Percentiles rank a stretch among this genome's conserved stretches.
phyloP scores from a whole-genome alignment of 2,113 vertebrate species.

The Ceuthmochares aereus region DNA sequence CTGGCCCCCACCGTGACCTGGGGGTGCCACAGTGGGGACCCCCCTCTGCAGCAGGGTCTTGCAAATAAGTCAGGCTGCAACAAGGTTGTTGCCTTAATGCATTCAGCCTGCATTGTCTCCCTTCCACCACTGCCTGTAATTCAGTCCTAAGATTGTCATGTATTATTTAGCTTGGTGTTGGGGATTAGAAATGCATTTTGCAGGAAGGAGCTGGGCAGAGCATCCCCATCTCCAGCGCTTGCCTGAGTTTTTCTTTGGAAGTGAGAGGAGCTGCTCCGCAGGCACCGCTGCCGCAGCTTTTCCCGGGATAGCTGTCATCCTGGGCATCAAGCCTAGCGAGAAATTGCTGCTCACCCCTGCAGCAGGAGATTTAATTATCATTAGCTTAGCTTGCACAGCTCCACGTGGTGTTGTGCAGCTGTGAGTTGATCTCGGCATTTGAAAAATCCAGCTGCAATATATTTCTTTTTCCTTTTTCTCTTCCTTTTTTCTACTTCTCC shows the following conservation, averaged over 20 bases:
- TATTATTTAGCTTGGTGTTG: not conserved
- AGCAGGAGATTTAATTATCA: slow-evolving; percentile 54
- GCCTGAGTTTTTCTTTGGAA: not conserved
- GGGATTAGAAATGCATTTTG: not conserved
- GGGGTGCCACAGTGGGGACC: no score
- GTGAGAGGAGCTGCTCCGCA: accelerated
- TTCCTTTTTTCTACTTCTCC: no score
- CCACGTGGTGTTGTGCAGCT: slow-evolving; percentile 39
- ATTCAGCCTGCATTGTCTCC: not conserved
- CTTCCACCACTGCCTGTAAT: not conserved
- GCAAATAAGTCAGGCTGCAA: not conserved
- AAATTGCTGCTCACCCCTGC: slow-evolving; percentile 37
- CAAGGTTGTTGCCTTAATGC: not conserved
- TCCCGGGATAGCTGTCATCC: slow-evolving; percentile 1
- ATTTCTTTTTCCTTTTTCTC: no score
- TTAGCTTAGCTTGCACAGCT: slow-evolving; percentile 46
- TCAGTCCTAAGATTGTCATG: not conserved
- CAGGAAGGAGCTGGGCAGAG: not conserved
- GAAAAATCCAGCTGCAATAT: not conserved
- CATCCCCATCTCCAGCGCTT: not conserved
- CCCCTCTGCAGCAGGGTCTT: not conserved
- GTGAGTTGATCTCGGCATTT: slow-evolving; percentile 13
- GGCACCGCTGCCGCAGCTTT: accelerated
- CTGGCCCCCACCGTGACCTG: no score
- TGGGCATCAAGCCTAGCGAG: not conserved